phyloP scores from a whole-genome alignment of 37 sponge, comb jelly and placozoan genomes.

The Dysidea cf. avara region DNA sequence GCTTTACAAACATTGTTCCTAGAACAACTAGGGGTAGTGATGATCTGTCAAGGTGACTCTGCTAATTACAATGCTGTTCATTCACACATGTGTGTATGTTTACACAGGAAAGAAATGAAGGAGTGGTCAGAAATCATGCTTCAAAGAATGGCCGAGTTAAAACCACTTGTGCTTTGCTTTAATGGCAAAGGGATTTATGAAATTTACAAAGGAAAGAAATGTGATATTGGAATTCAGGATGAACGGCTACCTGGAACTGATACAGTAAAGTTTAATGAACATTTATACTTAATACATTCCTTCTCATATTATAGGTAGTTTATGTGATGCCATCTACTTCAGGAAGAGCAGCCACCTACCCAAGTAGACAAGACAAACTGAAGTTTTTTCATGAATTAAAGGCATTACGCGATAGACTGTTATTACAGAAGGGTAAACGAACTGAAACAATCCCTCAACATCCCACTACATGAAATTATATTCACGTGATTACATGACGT shows the following conservation, averaged over 20 bases:
- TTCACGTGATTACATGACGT: no score
- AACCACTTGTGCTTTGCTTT: constrained; percentile 84
- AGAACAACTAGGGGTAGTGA: constrained; percentile 74
- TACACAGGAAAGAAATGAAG: constrained; percentile 75
- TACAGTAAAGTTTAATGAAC: constrained; percentile 33
- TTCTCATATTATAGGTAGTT: constrained; percentile 49
- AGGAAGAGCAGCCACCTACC: constrained; percentile 76
- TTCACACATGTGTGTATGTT: neutral
- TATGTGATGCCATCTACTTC: constrained; percentile 95
- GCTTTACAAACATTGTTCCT: constrained; percentile 92
- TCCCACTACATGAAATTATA: no score
- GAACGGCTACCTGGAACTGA: constrained; percentile 74
- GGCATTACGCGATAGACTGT: constrained; percentile 50
- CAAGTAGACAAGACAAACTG: constrained; percentile 76
- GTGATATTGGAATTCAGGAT: constrained; percentile 64
- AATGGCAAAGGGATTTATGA: constrained; percentile 95
- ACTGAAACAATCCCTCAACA: no score
- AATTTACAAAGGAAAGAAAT: constrained; percentile 78
- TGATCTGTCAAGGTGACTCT: constrained; percentile 74
- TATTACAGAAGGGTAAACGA: constrained; percentile 8
- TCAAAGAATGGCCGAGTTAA: constrained; percentile 75
- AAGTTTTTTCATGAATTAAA: constrained; percentile 84
- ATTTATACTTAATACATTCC: neutral
- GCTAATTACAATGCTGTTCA: neutral
- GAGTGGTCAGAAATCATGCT: constrained; percentile 76